Conservation (phyloP, 2,797 vertebrate species). For the Gobionotothen gibberifrons region DNA sequence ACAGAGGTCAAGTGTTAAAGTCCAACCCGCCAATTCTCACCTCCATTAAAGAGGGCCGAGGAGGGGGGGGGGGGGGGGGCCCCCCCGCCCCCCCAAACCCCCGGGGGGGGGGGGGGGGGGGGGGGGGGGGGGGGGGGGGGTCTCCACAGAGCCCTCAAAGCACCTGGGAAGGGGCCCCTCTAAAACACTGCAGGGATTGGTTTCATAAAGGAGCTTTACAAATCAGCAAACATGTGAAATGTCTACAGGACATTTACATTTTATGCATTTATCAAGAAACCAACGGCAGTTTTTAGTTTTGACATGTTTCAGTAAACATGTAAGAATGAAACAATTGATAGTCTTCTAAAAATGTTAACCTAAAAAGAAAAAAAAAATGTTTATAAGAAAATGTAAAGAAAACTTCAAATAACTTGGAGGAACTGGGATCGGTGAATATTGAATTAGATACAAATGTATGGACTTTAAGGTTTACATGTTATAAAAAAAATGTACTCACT, state of each 20-base stretch:
- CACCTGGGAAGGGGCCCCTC: conserved; percentile 66
- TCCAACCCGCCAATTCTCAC: conserved; percentile 87
- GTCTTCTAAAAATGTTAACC: neutral
- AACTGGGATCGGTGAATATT: neutral
- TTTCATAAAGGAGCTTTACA: conserved; percentile 46
- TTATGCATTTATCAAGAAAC: neutral
- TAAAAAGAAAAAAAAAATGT: neutral
- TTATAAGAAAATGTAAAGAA: neutral
- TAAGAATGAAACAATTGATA: neutral
- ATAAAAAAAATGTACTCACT: neutral
- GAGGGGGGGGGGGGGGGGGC: conserved; percentile 52
- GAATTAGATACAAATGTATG: neutral
- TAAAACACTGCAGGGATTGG: conserved; percentile 29
- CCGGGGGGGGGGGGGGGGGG: conserved; percentile 51
- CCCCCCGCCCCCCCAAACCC: no score
- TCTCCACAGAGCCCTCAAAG: conserved; percentile 57
- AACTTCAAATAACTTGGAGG: neutral
- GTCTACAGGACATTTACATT: conserved; percentile 4
- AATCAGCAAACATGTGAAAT: conserved; percentile 31
- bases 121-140: conserved; percentile 57
- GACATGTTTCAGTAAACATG: no score
- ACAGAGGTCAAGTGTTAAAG: conserved; percentile 87
- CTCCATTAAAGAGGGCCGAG: conserved; percentile 80
- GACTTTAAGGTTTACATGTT: neutral
- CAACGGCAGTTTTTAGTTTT: no score